phyloP scores from a whole-genome alignment of 53 echinoderm and acorn worm genomes.

The Actinopyga echinites region DNA sequence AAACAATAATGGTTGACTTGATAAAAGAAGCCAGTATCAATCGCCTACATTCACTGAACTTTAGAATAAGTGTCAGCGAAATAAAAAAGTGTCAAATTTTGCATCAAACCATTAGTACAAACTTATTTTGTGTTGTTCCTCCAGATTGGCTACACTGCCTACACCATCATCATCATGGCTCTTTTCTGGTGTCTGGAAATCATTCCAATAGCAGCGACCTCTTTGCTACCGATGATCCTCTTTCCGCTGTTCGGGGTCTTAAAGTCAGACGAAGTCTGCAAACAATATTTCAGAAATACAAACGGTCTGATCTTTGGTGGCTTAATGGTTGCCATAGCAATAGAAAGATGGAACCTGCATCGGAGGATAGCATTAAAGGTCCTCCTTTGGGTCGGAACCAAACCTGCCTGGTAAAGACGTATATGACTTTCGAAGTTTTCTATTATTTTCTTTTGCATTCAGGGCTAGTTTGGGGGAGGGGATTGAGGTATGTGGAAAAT shows the following conservation, averaged over 20 bases:
- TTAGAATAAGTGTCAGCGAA: too few relatives aligned
- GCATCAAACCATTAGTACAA: too few relatives aligned
- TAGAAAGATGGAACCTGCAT: too few relatives aligned
- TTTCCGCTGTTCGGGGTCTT: conserved; percentile 92
- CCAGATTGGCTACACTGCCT: conserved; percentile 65
- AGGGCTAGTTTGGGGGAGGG: background rate
- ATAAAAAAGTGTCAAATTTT: too few relatives aligned
- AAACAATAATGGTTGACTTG: too few relatives aligned
- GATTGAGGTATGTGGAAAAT: background rate
- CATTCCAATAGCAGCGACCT: conserved; percentile 84
- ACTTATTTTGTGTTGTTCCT: too few relatives aligned
- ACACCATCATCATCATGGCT: conserved; percentile 86
- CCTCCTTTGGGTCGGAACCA: background rate
- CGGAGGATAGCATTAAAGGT: background rate
- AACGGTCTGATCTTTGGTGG: background rate
- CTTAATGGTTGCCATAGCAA: background rate
- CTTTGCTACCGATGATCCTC: conserved; percentile 86
- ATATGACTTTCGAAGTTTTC: background rate
- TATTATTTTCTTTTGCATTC: background rate
- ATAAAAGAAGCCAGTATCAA: too few relatives aligned
- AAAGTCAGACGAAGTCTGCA: conserved; percentile 69
- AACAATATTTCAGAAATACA: conserved; percentile 63
- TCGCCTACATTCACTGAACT: too few relatives aligned
- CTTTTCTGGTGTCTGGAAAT: conserved; percentile 84
- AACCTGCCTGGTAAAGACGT: background rate